Percentiles rank a stretch among this genome's conserved stretches.
Conservation (phyloP, 2,888 invertebrate species). For the Spatulosminthurus flaviceps region DNA sequence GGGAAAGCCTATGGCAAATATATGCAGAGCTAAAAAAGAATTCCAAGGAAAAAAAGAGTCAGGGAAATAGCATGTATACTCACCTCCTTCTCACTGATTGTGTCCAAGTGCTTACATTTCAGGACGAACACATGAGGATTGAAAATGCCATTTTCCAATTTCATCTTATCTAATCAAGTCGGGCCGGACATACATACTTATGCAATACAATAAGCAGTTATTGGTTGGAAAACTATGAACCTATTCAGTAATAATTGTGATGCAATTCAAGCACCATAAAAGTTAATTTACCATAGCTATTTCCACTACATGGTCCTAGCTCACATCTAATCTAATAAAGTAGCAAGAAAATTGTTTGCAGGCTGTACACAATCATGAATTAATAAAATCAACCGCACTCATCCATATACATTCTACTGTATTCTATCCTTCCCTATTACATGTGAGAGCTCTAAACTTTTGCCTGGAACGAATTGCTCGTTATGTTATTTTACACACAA, state of each 20-base stretch:
- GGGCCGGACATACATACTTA: conserved; percentile 15
- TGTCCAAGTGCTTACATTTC: neutral
- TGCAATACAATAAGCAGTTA: conserved; percentile 17
- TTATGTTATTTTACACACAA: no score
- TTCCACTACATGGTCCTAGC: neutral
- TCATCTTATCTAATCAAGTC: conserved; percentile 21
- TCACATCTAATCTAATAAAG: conserved; percentile 8
- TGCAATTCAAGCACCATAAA: conserved; percentile 3
- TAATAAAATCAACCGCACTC: neutral
- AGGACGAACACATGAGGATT: neutral
- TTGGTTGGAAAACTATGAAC: conserved; percentile 1
- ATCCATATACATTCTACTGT: no score
- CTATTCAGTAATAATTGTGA: conserved; percentile 1
- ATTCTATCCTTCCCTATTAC: neutral
- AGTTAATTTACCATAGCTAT: neutral
- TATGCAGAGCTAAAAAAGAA: no score
- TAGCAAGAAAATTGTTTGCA: neutral
- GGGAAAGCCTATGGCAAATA: no score
- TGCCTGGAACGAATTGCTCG: no score
- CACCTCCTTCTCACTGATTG: neutral
- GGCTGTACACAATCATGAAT: conserved; percentile 1
- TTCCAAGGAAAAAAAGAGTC: no score
- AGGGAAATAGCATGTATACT: no score
- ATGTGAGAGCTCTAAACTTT: neutral
- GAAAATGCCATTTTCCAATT: conserved; percentile 1